Percentiles rank a stretch among this genome's conserved stretches.
Evolutionary conservation across 2,888 invertebrate species (phyloP).

Genomic region (Eristalinus sepulchralis): DNA sequence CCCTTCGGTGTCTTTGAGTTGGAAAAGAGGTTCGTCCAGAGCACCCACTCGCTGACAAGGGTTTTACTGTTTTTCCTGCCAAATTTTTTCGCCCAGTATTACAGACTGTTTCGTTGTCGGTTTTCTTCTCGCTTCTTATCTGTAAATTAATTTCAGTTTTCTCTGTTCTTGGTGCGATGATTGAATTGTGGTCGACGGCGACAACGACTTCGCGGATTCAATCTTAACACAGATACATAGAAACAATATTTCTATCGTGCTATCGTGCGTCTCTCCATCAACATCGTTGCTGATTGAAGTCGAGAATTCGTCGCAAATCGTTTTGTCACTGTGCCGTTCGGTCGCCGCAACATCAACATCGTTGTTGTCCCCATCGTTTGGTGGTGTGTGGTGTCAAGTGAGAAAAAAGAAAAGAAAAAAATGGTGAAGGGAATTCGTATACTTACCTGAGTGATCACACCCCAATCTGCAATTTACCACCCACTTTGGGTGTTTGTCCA

Average conservation of each 20-base stretch:
- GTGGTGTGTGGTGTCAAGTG: not conserved
- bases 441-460: not conserved
- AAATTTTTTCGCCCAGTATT: not conserved
- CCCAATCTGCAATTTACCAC: constrained; percentile 16
- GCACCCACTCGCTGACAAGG: not conserved
- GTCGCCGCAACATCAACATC: not conserved
- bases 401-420: not conserved
- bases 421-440: not conserved
- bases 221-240: constrained; percentile 61
- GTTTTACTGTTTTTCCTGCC: not conserved
- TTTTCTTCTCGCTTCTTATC: not conserved
- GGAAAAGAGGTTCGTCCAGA: not conserved
- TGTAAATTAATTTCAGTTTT: not conserved
- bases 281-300: not conserved
- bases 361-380: not conserved
- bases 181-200: constrained; percentile 5
- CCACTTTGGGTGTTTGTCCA: not conserved
- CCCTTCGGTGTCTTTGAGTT: not conserved
- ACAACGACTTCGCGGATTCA: constrained; percentile 54
- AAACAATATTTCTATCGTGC: constrained; percentile 58
- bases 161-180: not conserved
- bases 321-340: not conserved
- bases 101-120: constrained; percentile 22
- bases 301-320: not conserved
- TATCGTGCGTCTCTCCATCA: not conserved